Evolutionary conservation across 2,888 invertebrate species (phyloP).

Genomic region (Branchinecta sandiegonensis): DNA sequence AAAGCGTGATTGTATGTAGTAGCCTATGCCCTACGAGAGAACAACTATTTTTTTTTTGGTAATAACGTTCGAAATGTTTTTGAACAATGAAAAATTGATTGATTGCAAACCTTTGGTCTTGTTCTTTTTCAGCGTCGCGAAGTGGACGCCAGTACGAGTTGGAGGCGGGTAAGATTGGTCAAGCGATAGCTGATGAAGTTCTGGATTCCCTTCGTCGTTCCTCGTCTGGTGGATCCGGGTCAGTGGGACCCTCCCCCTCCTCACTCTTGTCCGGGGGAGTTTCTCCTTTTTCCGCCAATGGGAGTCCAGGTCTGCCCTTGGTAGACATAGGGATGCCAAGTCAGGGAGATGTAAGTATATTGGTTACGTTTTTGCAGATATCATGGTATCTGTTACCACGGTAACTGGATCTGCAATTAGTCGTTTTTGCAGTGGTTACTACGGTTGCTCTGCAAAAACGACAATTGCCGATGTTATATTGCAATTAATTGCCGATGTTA

Average conservation of each 20-base stretch:
- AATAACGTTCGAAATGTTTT: no score
- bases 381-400: not conserved
- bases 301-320: constrained; percentile 37
- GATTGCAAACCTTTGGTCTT: no score
- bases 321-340: constrained; percentile 17
- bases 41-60: no score
- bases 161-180: constrained; percentile 69
- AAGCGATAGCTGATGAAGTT: constrained; percentile 66
- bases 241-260: constrained; percentile 21
- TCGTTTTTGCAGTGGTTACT: no score
- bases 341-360: not conserved
- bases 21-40: no score
- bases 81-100: no score
- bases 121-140: not conserved
- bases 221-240: constrained; percentile 27
- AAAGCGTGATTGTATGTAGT: no score
- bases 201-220: constrained; percentile 41
- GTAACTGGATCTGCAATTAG: no score
- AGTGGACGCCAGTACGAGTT: constrained; percentile 39
- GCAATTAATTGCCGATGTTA: no score
- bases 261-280: constrained; percentile 21
- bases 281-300: constrained; percentile 38
- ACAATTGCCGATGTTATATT: no score
- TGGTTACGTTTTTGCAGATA: not conserved
- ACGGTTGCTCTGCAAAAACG: no score